phyloP scores from a whole-genome alignment of 2,888 invertebrate genomes.

The Altica lythri region DNA sequence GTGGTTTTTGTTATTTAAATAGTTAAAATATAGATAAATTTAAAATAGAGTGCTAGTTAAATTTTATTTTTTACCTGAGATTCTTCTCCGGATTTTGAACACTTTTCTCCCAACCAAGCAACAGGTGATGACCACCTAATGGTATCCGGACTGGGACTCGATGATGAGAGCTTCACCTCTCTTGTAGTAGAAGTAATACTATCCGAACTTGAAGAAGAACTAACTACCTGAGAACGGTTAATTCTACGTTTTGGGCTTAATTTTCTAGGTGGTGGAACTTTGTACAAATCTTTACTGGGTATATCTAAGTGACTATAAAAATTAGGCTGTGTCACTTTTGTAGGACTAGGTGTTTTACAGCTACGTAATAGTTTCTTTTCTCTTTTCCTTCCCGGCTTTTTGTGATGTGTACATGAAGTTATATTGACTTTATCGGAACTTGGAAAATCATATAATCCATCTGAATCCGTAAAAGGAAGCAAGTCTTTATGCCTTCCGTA shows the following conservation, averaged over 20 bases:
- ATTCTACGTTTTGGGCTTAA: slow-evolving; percentile 65
- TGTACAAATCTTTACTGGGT: slow-evolving; percentile 56
- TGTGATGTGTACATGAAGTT: slow-evolving; percentile 57
- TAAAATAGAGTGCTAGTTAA: not conserved
- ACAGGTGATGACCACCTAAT: slow-evolving; percentile 54
- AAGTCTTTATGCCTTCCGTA: slow-evolving; percentile 68
- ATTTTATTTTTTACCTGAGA: slow-evolving; percentile 13
- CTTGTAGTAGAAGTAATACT: slow-evolving; percentile 62
- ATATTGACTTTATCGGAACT: slow-evolving; percentile 69
- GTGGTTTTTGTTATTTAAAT: no score
- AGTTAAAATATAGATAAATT: not conserved
- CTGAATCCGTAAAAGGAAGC: slow-evolving; percentile 77
- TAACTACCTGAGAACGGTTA: slow-evolving; percentile 61
- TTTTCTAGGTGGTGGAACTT: slow-evolving; percentile 58
- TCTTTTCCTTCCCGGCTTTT: slow-evolving; percentile 68
- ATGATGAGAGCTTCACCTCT: slow-evolving; percentile 54
- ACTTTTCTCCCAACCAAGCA: slow-evolving; percentile 54
- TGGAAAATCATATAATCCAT: slow-evolving; percentile 79
- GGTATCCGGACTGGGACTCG: slow-evolving; percentile 57
- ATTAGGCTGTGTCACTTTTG: slow-evolving; percentile 53
- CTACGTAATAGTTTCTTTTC: slow-evolving; percentile 60
- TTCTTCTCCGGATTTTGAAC: slow-evolving; percentile 46
- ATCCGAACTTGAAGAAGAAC: slow-evolving; percentile 66
- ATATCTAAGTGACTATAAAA: slow-evolving; percentile 68
- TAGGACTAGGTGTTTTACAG: slow-evolving; percentile 61